These are phyloP conservation scores for Drosophila pruinosa DNA, from an alignment of 1,140 invertebrate genomes.

Conservation along the genomic window DNA sequence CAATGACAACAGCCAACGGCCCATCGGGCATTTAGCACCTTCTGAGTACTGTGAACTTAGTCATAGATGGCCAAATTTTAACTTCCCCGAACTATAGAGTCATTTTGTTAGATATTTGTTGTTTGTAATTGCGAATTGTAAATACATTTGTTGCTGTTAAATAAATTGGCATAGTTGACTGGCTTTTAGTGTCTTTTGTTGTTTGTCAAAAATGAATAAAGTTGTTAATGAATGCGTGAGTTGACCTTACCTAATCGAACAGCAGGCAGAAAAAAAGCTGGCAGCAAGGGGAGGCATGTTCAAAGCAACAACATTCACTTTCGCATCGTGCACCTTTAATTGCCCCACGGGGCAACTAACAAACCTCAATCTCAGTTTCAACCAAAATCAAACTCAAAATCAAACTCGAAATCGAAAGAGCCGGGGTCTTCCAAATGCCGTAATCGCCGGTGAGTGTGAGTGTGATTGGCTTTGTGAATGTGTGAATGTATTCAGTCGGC, in stretches of 20 bases:
- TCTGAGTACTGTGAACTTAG: slow-evolving; percentile 20
- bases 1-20: not conserved
- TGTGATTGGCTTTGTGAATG: slow-evolving; percentile 6
- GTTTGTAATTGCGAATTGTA: slow-evolving; percentile 36
- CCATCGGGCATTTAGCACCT: slow-evolving; percentile 29
- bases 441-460: slow-evolving; percentile 6
- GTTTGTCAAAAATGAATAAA: slow-evolving; percentile 12
- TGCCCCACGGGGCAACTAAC: slow-evolving; percentile 61
- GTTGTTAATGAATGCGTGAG: slow-evolving; percentile 39
- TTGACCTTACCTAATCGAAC: slow-evolving; percentile 67
- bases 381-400: slow-evolving; percentile 31
- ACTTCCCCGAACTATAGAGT: not conserved
- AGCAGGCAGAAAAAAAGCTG: slow-evolving; percentile 10
- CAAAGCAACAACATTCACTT: slow-evolving; percentile 61
- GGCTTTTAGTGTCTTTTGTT: slow-evolving; percentile 20
- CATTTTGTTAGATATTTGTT: slow-evolving; percentile 9
- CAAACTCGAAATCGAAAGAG: slow-evolving; percentile 28
- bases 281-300: not conserved
- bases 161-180: slow-evolving; percentile 41
- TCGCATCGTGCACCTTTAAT: slow-evolving; percentile 73
- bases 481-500: slow-evolving; percentile 27
- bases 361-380: slow-evolving; percentile 5
- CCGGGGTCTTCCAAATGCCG: slow-evolving; percentile 32
- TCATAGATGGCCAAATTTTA: not conserved
- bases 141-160: slow-evolving; percentile 19